These are phyloP conservation scores for Agapornis canus DNA, from an alignment of 2,797 vertebrate genomes.

Conservation along the genomic window DNA sequence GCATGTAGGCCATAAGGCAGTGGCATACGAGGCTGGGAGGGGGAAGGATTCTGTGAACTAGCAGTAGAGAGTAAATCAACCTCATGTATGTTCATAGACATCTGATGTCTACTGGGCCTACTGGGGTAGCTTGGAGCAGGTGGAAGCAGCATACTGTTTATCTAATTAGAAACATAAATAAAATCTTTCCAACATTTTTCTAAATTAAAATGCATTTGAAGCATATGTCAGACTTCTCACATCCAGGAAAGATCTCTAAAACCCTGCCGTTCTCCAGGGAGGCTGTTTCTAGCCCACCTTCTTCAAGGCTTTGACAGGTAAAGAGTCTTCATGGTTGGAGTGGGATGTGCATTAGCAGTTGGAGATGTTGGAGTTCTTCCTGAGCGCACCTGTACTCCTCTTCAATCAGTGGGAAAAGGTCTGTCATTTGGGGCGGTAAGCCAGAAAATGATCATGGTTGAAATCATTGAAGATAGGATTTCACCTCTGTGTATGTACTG, in stretches of 20 bases:
- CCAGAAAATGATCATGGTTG: not conserved
- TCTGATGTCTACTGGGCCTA: constrained; percentile 37
- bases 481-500: not conserved
- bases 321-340: not conserved
- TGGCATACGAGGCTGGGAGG: not conserved
- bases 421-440: not conserved
- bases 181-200: constrained; percentile 50
- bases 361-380: not conserved
- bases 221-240: constrained; percentile 51
- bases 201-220: constrained; percentile 44
- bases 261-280: not conserved
- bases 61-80: constrained; percentile 12
- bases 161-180: constrained; percentile 67
- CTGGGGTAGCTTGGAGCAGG: constrained; percentile 52
- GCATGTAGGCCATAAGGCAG: not conserved
- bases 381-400: accelerated
- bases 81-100: not conserved
- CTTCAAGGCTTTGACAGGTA: not conserved
- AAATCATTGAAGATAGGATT: not conserved
- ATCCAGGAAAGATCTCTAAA: constrained; percentile 12
- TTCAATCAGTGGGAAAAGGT: not conserved
- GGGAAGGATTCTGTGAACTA: not conserved
- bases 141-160: constrained; percentile 64
- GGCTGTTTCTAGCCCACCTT: not conserved
- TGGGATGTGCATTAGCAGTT: not conserved